A percentile compares a stretch with the other conserved stretches of the same genome.
phyloP scores from a whole-genome alignment of 2,113 vertebrate genomes.

The Catharus minimus region DNA sequence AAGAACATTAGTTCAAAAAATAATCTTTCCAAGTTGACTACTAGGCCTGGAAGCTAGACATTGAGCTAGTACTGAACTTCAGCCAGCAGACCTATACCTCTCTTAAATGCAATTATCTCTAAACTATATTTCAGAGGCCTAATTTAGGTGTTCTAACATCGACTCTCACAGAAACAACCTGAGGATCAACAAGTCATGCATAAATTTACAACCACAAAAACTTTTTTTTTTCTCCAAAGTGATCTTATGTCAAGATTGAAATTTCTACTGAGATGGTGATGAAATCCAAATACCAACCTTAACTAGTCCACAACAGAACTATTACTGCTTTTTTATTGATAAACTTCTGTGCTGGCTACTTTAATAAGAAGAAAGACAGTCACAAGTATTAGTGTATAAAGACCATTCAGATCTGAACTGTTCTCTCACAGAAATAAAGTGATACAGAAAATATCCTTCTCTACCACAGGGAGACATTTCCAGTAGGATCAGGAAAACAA shows the following conservation, averaged over 20 bases:
- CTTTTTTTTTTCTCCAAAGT: background rate
- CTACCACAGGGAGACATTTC: background rate
- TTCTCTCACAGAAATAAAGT: background rate
- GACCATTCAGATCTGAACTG: background rate
- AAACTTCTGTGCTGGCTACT: background rate
- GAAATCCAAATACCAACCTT: background rate
- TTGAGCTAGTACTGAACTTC: background rate
- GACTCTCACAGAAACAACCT: background rate
- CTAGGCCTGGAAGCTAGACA: background rate
- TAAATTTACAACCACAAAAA: background rate
- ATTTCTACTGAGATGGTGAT: background rate
- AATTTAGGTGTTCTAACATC: background rate
- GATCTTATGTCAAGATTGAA: background rate
- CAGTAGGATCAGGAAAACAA: background rate
- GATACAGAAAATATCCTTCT: background rate
- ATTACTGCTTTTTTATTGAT: background rate
- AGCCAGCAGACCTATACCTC: background rate
- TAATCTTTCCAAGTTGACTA: background rate
- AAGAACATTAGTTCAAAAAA: background rate
- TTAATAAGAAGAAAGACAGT: background rate
- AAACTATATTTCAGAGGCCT: background rate
- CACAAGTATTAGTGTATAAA: background rate
- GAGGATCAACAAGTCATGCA: background rate
- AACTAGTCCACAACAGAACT: background rate
- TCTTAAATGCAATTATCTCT: background rate